Percentiles rank a stretch among this genome's conserved stretches.
phyloP scores from a whole-genome alignment of 2,888 invertebrate species.

The Polydrusus pterygomalis region DNA sequence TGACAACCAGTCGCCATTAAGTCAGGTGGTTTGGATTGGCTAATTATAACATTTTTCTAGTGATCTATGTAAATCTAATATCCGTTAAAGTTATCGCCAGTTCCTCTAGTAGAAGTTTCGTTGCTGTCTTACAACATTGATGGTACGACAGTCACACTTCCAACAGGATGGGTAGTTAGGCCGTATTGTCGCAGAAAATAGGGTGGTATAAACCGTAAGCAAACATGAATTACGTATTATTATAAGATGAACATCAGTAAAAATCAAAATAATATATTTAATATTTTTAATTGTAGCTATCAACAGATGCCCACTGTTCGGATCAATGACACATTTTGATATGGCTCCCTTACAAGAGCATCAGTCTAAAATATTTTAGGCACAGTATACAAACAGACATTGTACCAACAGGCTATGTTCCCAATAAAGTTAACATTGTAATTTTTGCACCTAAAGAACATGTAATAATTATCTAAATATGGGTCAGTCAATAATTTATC shows the following conservation, averaged over 20 bases:
- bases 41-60: no score
- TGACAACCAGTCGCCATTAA: no score
- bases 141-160: no score
- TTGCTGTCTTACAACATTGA: no score
- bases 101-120: no score
- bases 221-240: no score
- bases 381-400: conserved; percentile 68
- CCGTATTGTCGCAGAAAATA: no score
- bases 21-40: no score
- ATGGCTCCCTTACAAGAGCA: conserved; percentile 54
- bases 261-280: conserved; percentile 18
- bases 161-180: no score
- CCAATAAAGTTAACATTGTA: conserved; percentile 54
- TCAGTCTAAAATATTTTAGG: conserved; percentile 69
- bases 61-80: no score
- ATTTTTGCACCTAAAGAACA: conserved; percentile 39
- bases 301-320: conserved; percentile 71
- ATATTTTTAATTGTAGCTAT: conserved; percentile 65
- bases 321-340: conserved; percentile 64
- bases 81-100: no score
- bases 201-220: no score
- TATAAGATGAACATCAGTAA: conserved; percentile 3
- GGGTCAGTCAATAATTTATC: conserved; percentile 20
- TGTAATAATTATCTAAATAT: conserved; percentile 46
- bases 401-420: conserved; percentile 66